phyloP scores from a whole-genome alignment of 2,113 vertebrate species.

The Procavia capensis region DNA sequence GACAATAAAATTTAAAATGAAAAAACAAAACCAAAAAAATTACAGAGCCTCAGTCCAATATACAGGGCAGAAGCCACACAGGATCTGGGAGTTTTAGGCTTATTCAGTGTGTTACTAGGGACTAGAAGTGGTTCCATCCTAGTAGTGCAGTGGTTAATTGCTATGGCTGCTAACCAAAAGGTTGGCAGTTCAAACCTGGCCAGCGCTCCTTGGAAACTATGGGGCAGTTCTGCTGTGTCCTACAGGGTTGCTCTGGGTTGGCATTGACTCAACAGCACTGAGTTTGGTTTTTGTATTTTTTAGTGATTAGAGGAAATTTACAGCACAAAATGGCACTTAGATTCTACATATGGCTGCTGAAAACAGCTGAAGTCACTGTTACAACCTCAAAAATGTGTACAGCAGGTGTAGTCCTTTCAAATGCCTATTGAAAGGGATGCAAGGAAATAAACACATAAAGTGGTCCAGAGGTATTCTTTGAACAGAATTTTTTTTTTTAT shows the following conservation, averaged over 20 bases:
- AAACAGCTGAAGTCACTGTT: neutral
- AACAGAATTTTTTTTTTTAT: neutral
- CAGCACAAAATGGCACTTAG: neutral
- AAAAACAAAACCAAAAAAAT: too few relatives aligned
- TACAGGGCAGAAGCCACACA: neutral
- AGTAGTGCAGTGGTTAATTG: too few relatives aligned
- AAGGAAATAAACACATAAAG: neutral
- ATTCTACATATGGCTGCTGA: neutral
- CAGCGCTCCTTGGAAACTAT: too few relatives aligned
- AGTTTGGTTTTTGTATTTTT: too few relatives aligned
- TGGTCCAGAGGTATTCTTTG: neutral
- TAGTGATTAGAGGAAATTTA: slow-evolving; percentile 37
- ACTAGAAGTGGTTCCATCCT: too few relatives aligned
- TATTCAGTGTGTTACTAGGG: slow-evolving; percentile 2
- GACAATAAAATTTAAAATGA: too few relatives aligned
- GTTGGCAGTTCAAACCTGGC: too few relatives aligned
- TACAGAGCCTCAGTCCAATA: neutral
- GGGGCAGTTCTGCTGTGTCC: too few relatives aligned
- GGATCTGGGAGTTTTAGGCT: neutral
- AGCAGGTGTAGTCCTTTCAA: neutral
- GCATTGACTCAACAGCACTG: too few relatives aligned
- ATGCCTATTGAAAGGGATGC: neutral
- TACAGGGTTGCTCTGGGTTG: too few relatives aligned
- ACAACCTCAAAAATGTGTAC: neutral
- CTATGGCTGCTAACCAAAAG: too few relatives aligned